Conservation (phyloP, 2,888 invertebrate genomes). For the Drosophila meridiana region DNA sequence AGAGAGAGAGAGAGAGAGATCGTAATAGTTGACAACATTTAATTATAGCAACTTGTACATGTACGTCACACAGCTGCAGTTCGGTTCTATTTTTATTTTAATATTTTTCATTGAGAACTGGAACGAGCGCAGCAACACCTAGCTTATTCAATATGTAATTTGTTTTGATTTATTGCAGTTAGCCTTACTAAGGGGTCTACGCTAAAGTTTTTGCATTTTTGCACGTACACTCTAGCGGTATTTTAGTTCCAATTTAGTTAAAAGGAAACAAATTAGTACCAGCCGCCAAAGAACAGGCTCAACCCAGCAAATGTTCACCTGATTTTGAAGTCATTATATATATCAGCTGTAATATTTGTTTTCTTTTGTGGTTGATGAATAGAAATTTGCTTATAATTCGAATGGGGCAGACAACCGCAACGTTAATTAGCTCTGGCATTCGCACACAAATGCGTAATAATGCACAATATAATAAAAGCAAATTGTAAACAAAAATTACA, state of each 20-base stretch:
- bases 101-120: constrained; percentile 46
- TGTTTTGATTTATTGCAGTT: neutral
- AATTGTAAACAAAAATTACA: constrained; percentile 56
- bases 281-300: constrained; percentile 4
- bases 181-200: constrained; percentile 3
- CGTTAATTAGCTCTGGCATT: constrained; percentile 41
- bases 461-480: constrained; percentile 27
- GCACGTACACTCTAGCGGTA: constrained; percentile 58
- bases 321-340: neutral
- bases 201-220: constrained; percentile 44
- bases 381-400: constrained; percentile 10
- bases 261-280: constrained; percentile 28
- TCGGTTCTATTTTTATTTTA: constrained; percentile 27
- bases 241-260: constrained; percentile 20
- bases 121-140: constrained; percentile 16
- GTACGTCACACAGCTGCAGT: constrained; percentile 42
- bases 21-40: constrained; percentile 37
- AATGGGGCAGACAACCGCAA: constrained; percentile 30
- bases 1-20: constrained; percentile 8
- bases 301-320: neutral
- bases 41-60: constrained; percentile 41
- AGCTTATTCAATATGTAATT: constrained; percentile 14
- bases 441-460: constrained; percentile 33
- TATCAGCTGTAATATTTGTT: neutral
- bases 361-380: constrained; percentile 24